These are phyloP conservation scores for Merops nubicus DNA, from an alignment of 2,113 vertebrate species.

Conservation along the genomic window DNA sequence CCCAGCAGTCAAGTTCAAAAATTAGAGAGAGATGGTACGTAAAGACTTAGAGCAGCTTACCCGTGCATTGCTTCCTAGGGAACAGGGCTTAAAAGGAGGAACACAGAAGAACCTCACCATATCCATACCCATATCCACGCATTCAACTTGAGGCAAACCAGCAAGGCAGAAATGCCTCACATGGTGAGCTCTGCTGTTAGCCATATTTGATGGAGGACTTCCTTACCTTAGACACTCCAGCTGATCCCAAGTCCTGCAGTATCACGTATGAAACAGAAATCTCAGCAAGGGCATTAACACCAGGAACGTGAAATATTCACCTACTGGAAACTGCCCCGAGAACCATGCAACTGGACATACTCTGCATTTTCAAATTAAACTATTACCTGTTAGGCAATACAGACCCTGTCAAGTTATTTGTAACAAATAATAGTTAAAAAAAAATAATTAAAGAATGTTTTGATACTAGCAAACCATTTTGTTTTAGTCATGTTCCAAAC, in stretches of 20 bases:
- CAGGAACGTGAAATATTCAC: background rate
- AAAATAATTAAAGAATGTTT: background rate
- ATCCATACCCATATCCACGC: background rate
- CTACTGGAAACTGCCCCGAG: background rate
- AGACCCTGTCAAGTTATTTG: background rate
- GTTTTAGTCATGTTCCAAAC: background rate
- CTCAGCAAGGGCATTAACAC: background rate
- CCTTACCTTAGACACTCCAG: background rate
- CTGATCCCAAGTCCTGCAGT: background rate
- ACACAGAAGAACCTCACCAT: background rate
- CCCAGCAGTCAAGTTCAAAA: background rate
- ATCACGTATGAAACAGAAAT: background rate
- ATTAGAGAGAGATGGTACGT: background rate
- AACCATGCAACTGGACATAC: background rate
- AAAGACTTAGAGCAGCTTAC: background rate
- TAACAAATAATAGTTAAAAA: background rate
- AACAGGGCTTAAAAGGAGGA: background rate
- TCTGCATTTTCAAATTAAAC: background rate
- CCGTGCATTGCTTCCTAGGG: fast-evolving
- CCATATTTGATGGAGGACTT: background rate
- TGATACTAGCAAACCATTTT: background rate
- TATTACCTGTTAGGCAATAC: background rate
- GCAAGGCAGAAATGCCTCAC: background rate
- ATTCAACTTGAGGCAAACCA: background rate
- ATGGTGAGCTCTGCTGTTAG: background rate